phyloP scores from a whole-genome alignment of 53 echinoderm and acorn worm genomes.

The Luidia sarsii region DNA sequence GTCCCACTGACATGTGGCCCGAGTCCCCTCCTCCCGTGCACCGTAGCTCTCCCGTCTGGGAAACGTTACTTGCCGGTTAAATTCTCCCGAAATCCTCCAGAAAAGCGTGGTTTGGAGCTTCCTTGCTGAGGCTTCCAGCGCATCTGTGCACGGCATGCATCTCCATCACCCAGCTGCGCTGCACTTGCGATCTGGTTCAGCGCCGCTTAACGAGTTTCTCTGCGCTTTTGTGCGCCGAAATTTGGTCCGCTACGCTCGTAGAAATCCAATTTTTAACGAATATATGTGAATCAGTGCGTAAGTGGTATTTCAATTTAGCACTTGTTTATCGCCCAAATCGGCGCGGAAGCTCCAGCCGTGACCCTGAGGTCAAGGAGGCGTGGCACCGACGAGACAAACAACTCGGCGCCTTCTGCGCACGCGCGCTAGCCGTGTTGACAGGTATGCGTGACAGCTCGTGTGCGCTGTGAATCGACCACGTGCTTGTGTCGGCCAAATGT shows the following conservation, averaged over 20 bases:
- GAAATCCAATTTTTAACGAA: neutral
- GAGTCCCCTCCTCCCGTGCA: neutral
- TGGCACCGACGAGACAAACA: slow-evolving; percentile 43
- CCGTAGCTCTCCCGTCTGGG: neutral
- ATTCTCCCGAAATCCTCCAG: too few relatives aligned
- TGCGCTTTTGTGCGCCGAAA: slow-evolving; percentile 39
- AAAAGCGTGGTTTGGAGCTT: too few relatives aligned
- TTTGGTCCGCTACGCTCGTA: neutral
- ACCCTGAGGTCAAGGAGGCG: slow-evolving; percentile 48
- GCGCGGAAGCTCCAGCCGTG: slow-evolving; percentile 59
- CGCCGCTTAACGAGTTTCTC: neutral
- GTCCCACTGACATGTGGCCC: neutral
- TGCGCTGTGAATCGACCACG: slow-evolving; percentile 33
- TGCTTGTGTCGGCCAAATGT: slow-evolving; percentile 35
- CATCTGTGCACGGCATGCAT: too few relatives aligned
- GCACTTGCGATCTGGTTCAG: neutral
- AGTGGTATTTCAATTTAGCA: too few relatives aligned
- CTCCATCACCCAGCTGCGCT: slow-evolving; percentile 21
- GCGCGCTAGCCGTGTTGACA: slow-evolving; percentile 41
- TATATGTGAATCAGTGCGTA: too few relatives aligned
- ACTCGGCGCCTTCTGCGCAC: slow-evolving; percentile 31
- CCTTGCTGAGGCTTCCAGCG: too few relatives aligned
- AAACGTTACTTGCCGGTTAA: too few relatives aligned
- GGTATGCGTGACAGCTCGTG: slow-evolving; percentile 23
- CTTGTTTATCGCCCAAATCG: slow-evolving; percentile 15